Percentiles rank a stretch among this genome's conserved stretches.
phyloP scores from a whole-genome alignment of 2,888 invertebrate genomes.

The Opisthograptis luteolata region DNA sequence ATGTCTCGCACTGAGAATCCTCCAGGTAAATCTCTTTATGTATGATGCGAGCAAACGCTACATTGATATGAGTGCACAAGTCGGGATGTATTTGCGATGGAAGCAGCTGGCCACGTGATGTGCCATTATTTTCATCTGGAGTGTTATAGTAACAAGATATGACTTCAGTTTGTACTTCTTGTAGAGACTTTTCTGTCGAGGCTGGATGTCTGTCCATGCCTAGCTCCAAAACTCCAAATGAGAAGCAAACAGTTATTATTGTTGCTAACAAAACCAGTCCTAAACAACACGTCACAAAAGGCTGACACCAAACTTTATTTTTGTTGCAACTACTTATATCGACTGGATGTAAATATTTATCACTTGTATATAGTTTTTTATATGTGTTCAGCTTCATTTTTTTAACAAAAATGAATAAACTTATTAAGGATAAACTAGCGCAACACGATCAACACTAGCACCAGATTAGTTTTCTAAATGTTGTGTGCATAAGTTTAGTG shows the following conservation, averaged over 20 bases:
- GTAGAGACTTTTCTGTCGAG: conserved; percentile 30
- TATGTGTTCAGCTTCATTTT: conserved; percentile 7
- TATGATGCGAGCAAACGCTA: conserved; percentile 88
- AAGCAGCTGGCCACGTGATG: conserved; percentile 61
- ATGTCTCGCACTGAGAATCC: conserved; percentile 59
- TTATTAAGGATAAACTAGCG: too few species aligned
- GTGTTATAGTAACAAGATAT: conserved; percentile 89
- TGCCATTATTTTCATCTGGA: conserved; percentile 57
- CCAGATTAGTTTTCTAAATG: too few species aligned
- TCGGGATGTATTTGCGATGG: conserved; percentile 86
- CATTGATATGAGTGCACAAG: conserved; percentile 93
- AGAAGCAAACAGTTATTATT: not conserved
- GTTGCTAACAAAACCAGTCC: not conserved
- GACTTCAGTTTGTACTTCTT: conserved; percentile 28
- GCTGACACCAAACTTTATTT: not conserved
- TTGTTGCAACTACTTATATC: not conserved
- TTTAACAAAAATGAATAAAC: too few species aligned
- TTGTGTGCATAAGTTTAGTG: too few species aligned
- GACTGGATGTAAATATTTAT: not conserved
- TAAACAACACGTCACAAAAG: not conserved
- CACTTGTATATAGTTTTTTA: not conserved
- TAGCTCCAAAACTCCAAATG: not conserved
- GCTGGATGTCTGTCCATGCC: not conserved
- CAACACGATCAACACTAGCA: too few species aligned
- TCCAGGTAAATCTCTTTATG: conserved; percentile 85